phyloP scores from a whole-genome alignment of 2,113 vertebrate species.

The Eidolon helvum region DNA sequence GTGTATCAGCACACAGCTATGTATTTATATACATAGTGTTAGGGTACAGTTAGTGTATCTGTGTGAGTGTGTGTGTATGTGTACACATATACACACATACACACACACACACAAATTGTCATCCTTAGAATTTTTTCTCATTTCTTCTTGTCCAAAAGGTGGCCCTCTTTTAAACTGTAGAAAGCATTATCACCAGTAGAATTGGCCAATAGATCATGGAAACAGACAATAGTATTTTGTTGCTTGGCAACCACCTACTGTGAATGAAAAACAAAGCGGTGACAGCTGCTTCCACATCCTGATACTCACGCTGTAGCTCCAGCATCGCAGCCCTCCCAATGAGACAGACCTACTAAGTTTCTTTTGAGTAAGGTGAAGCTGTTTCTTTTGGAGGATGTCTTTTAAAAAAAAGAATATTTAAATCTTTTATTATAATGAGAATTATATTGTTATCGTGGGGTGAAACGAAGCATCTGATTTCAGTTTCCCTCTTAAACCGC shows the following conservation, averaged over 20 bases:
- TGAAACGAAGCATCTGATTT: slow-evolving; percentile 52
- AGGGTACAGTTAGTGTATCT: not conserved
- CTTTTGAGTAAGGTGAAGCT: slow-evolving; percentile 24
- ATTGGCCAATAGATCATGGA: slow-evolving; percentile 82
- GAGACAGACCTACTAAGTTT: slow-evolving; percentile 36
- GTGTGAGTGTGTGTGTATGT: not conserved
- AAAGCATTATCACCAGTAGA: slow-evolving; percentile 79
- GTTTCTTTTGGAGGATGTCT: not conserved
- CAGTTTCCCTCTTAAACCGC: not conserved
- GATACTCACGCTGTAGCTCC: slow-evolving; percentile 57
- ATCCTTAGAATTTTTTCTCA: slow-evolving; percentile 45
- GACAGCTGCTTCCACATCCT: slow-evolving; percentile 79
- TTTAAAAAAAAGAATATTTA: slow-evolving; percentile 31
- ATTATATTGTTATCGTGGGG: slow-evolving; percentile 14
- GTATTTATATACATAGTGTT: not conserved
- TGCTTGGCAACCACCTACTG: slow-evolving; percentile 85
- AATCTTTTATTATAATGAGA: slow-evolving; percentile 1
- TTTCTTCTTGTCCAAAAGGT: slow-evolving; percentile 77
- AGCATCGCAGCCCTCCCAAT: not conserved
- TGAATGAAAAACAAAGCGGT: slow-evolving; percentile 83
- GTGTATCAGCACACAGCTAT: not conserved
- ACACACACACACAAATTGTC: not conserved
- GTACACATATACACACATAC: too few relatives aligned
- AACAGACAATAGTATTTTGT: slow-evolving; percentile 87
- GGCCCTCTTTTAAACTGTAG: slow-evolving; percentile 76